These are phyloP conservation scores for Choreutis nemorana DNA, from an alignment of 2,888 invertebrate species.

Conservation along the genomic window DNA sequence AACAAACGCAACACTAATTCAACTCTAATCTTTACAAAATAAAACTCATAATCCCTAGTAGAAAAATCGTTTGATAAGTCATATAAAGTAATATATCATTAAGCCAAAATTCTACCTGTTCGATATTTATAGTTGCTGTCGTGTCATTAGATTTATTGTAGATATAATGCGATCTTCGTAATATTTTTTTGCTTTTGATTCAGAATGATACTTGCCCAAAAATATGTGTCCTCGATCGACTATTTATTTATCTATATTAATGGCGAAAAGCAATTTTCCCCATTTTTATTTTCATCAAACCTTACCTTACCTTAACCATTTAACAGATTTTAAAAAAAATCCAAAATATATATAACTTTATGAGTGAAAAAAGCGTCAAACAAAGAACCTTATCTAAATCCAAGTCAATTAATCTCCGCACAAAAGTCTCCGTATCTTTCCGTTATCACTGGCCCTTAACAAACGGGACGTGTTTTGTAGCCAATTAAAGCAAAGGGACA, in stretches of 20 bases:
- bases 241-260: no score
- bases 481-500: conserved; percentile 58
- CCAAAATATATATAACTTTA: no score
- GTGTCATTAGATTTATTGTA: conserved; percentile 66
- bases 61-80: conserved; percentile 15
- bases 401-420: conserved; percentile 16
- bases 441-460: conserved; percentile 42
- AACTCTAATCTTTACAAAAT: conserved; percentile 9
- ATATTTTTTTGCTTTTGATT: conserved; percentile 46
- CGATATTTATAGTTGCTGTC: conserved; percentile 61
- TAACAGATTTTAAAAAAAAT: no score
- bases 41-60: conserved; percentile 11
- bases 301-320: no score
- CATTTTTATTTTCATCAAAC: no score
- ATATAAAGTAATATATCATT: conserved; percentile 26
- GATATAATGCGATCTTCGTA: conserved; percentile 58
- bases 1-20: conserved; percentile 17
- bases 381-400: no score
- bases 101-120: conserved; percentile 62
- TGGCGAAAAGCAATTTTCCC: no score
- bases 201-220: no score
- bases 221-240: no score
- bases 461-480: conserved; percentile 59
- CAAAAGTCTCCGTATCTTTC: conserved; percentile 20
- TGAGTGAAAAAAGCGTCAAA: no score